phyloP scores from a whole-genome alignment of 1,140 invertebrate species.

The Psilanteris sp. region DNA sequence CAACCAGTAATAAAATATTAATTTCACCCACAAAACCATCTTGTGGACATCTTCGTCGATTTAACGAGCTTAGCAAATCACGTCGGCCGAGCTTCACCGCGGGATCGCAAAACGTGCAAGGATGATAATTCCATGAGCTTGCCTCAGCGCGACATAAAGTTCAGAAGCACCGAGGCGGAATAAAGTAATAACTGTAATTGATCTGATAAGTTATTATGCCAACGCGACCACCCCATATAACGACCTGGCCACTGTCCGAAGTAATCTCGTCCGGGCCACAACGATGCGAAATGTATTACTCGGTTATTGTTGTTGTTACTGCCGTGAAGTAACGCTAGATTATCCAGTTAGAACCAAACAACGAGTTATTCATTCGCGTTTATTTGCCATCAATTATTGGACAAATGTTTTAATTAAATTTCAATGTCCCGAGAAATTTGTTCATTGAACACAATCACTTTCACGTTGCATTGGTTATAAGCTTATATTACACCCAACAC shows the following conservation, averaged over 20 bases:
- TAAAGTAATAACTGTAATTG: slow-evolving; percentile 79
- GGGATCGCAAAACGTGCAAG: slow-evolving; percentile 59
- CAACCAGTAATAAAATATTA: slow-evolving; percentile 60
- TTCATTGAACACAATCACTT: background rate
- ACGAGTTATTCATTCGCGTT: slow-evolving; percentile 19
- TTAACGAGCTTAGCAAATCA: slow-evolving; percentile 60
- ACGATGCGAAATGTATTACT: slow-evolving; percentile 31
- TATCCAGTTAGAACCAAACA: slow-evolving; percentile 17
- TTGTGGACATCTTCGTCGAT: slow-evolving; percentile 36
- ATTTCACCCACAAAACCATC: slow-evolving; percentile 54
- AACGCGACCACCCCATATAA: slow-evolving; percentile 30
- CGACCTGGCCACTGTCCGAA: slow-evolving; percentile 43
- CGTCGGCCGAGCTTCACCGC: slow-evolving; percentile 55
- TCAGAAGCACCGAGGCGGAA: slow-evolving; percentile 67
- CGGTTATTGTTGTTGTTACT: slow-evolving; percentile 42
- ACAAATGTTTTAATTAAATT: slow-evolving; percentile 26
- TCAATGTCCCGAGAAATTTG: slow-evolving; percentile 18
- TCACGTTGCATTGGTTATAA: slow-evolving; percentile 9
- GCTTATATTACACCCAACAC: no score
- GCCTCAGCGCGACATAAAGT: slow-evolving; percentile 71
- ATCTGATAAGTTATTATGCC: slow-evolving; percentile 76
- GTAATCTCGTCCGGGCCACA: slow-evolving; percentile 31
- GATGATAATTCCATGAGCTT: slow-evolving; percentile 68
- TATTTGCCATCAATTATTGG: slow-evolving; percentile 18
- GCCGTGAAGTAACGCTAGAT: slow-evolving; percentile 22